Evolutionary conservation across 2,888 invertebrate species (phyloP), one percentile per base, ranked within the genome.

Genomic region (Dexiosoma caninum): DNA sequence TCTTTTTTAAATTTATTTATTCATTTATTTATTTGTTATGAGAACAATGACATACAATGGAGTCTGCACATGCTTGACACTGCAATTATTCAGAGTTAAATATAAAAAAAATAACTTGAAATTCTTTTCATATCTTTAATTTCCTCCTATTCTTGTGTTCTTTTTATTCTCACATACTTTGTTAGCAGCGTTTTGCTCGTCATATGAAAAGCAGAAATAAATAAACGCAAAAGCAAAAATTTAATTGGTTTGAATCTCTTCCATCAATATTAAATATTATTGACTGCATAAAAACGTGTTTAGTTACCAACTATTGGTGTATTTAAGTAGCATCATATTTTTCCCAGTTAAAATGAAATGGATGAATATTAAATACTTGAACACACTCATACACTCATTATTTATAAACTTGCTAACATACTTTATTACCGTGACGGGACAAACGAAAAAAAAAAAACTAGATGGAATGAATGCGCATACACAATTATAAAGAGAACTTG

Each of bases 241-340:
- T 59, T 80, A 80, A 76, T 76, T 80, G 71, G 37, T 49, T 60
- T 49, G 30, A 66, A 71, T 66, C 46, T 76, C 37, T 66, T 27
- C 60, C 60, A 71, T 71, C 71, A 72, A 71, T 76, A 62, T 16
- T 51, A 71, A 76, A 66, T 67, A 55, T 23, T 59, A 27, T 60
- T 72, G 67, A 40, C 53, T 67, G 76, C 51, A 71, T 60, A 59
- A 49, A 75, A 75, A 79, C 79, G 57, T 70, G 79, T 70, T 71
- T 57, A 55, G 30, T 55, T 80, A 76, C 66, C 75, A 76, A n/a
- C 35, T 55, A 74, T 57, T 78, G 53, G 40, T 27, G 19, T 49
- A 27, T 16, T 8, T 21, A 7, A 55, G 37, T 32, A 62, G 12
- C 10, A 59, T 60, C 62, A 64, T 35, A 51, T 55, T 42, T 44